phyloP scores from a whole-genome alignment of 2,888 invertebrate genomes.

The Tuta absoluta region DNA sequence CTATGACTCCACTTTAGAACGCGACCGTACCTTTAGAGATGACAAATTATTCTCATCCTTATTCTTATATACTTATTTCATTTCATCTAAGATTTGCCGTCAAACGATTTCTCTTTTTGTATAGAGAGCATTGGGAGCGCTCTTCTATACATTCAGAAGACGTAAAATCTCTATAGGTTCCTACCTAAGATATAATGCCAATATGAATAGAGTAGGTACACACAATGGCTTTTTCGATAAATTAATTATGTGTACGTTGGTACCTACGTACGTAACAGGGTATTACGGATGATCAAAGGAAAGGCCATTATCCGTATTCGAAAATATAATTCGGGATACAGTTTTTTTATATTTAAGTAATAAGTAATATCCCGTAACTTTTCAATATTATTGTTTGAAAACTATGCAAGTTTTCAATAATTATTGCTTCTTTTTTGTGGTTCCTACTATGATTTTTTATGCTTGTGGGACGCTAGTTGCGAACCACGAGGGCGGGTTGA shows the following conservation, averaged over 20 bases:
- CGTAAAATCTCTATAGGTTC: background rate
- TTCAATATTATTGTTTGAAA: no score
- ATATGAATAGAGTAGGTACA: background rate
- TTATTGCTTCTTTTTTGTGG: no score
- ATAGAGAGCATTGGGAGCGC: background rate
- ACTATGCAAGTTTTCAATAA: no score
- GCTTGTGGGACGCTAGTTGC: no score
- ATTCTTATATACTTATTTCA: no score
- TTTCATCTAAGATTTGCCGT: background rate
- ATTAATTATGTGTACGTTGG: background rate
- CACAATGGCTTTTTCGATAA: constrained; percentile 5
- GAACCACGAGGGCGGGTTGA: no score
- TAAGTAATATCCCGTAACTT: no score
- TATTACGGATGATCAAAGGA: constrained; percentile 2
- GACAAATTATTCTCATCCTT: no score
- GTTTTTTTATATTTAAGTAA: background rate
- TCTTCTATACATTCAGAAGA: background rate
- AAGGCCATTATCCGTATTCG: background rate
- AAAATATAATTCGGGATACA: background rate
- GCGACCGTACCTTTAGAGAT: no score
- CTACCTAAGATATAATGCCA: background rate
- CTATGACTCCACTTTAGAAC: no score
- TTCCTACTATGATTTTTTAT: no score
- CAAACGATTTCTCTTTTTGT: constrained; percentile 1
- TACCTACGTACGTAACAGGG: no score